Evolutionary conservation across 2,888 invertebrate species (phyloP).

Genomic region (Serrognathus titanus): DNA sequence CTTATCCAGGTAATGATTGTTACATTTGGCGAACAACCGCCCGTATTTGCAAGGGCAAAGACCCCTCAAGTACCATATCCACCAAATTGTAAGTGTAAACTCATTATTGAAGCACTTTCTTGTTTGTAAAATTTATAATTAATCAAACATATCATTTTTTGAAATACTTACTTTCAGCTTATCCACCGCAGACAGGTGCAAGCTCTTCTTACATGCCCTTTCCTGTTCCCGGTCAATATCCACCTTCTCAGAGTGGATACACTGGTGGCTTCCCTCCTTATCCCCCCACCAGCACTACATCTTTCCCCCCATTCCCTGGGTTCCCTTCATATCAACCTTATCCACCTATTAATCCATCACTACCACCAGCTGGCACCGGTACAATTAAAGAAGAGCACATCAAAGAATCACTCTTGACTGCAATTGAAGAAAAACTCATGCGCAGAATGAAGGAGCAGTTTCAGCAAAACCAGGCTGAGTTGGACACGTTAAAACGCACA

Average conservation of each 20-base stretch:
- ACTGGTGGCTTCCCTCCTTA: slow-evolving; percentile 44
- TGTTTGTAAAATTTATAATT: background rate
- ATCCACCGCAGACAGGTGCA: slow-evolving; percentile 47
- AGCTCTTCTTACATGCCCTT: slow-evolving; percentile 29
- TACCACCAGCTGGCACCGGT: slow-evolving; percentile 52
- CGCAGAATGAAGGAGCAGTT: slow-evolving; percentile 85
- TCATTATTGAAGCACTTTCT: background rate
- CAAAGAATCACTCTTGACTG: slow-evolving; percentile 87
- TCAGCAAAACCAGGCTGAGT: slow-evolving; percentile 86
- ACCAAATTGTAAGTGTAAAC: background rate
- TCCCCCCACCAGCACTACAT: slow-evolving; percentile 50
- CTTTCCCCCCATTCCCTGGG: slow-evolving; percentile 32
- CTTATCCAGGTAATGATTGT: slow-evolving; percentile 82
- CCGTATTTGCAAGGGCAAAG: slow-evolving; percentile 79
- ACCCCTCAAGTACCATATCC: slow-evolving; percentile 33
- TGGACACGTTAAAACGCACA: slow-evolving; percentile 83
- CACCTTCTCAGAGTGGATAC: too few species aligned
- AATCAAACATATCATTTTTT: background rate
- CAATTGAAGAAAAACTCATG: slow-evolving; percentile 91
- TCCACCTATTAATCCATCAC: slow-evolving; percentile 25
- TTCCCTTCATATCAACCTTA: slow-evolving; percentile 12
- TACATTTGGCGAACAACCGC: slow-evolving; percentile 93
- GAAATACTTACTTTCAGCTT: slow-evolving; percentile 43
- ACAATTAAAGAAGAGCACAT: slow-evolving; percentile 97
- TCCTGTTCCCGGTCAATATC: slow-evolving; percentile 19